Evolutionary conservation across 2,113 vertebrate species (phyloP).

Genomic region (Sclerurus mexicanus): DNA sequence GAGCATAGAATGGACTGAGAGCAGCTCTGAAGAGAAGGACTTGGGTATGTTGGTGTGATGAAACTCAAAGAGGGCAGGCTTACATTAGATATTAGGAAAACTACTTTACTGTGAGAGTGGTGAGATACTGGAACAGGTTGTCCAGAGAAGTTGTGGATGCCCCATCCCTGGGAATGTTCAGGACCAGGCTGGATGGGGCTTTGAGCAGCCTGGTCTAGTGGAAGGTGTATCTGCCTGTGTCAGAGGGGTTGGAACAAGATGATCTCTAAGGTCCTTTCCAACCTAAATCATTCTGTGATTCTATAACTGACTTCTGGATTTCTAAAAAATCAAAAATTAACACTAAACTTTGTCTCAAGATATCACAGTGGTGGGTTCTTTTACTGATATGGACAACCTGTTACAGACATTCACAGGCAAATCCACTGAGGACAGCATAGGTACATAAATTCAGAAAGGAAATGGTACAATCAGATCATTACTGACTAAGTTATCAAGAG

Average conservation of each 20-base stretch:
- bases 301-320: not conserved
- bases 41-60: too few relatives aligned
- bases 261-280: not conserved
- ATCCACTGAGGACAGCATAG: not conserved
- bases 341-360: not conserved
- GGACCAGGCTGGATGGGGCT: not conserved
- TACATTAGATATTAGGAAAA: not conserved
- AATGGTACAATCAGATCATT: not conserved
- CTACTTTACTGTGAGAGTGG: not conserved
- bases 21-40: not conserved
- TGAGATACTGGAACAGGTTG: not conserved
- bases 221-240: not conserved
- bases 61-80: not conserved
- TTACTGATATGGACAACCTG: not conserved
- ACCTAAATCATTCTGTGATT: not conserved
- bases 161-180: not conserved
- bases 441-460: not conserved
- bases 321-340: not conserved
- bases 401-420: not conserved
- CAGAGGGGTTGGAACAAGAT: accelerated
- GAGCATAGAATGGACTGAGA: not conserved
- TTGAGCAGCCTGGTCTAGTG: not conserved
- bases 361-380: not conserved
- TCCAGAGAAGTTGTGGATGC: not conserved
- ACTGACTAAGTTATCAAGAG: not conserved